Evolutionary conservation across 2,888 invertebrate species (phyloP).

Genomic region (Prosopocoilus inquinatus): DNA sequence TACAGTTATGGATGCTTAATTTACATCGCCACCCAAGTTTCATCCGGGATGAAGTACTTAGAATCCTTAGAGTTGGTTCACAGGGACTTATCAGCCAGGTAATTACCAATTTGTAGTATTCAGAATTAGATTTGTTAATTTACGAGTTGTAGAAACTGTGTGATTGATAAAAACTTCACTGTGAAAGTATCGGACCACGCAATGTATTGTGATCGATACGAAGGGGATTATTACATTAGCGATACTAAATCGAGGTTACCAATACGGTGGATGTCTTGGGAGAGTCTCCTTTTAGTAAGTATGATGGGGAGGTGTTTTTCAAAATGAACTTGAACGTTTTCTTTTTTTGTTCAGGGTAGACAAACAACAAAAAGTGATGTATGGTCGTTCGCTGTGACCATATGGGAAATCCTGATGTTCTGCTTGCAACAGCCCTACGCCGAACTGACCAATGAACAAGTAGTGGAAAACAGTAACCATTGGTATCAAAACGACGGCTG

Average conservation of each 20-base stretch:
- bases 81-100: conserved; percentile 84
- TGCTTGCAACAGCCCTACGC: conserved; percentile 79
- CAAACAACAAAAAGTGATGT: conserved; percentile 86
- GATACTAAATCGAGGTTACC: conserved; percentile 80
- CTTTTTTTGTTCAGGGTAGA: conserved; percentile 64
- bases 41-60: conserved; percentile 91
- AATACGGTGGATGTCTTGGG: conserved; percentile 94
- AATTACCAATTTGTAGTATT: conserved; percentile 32
- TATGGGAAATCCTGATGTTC: conserved; percentile 85
- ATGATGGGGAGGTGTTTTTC: neutral
- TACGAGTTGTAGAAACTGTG: conserved; percentile 69
- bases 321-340: no score
- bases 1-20: conserved; percentile 80
- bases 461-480: conserved; percentile 59
- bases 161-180: conserved; percentile 76
- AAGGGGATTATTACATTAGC: conserved; percentile 80
- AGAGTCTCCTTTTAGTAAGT: conserved; percentile 75
- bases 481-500: conserved; percentile 55
- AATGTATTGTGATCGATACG: conserved; percentile 77
- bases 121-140: neutral
- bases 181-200: conserved; percentile 85
- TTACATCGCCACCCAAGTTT: conserved; percentile 84
- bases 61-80: conserved; percentile 88
- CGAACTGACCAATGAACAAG: conserved; percentile 80
- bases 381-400: conserved; percentile 87